Conservation (phyloP, 2,113 vertebrate genomes). For the Manacus vitellinus region DNA sequence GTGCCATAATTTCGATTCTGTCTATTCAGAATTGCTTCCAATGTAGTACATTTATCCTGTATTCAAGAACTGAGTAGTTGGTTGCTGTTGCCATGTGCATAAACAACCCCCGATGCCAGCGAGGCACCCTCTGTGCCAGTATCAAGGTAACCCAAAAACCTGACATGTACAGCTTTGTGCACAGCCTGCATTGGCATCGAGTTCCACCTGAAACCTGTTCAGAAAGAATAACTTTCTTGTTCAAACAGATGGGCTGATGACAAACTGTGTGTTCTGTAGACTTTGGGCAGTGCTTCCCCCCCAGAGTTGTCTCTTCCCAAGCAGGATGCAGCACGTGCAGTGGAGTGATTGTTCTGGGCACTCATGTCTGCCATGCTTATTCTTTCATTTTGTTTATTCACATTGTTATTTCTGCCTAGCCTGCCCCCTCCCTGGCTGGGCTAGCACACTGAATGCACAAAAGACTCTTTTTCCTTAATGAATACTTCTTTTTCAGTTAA, state of each 20-base stretch:
- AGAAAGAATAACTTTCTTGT: background rate
- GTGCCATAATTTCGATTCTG: background rate
- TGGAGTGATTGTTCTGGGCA: background rate
- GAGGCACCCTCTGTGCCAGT: background rate
- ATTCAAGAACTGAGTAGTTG: background rate
- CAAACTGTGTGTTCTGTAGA: background rate
- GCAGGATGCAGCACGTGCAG: background rate
- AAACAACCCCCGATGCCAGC: background rate
- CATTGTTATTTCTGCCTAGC: background rate
- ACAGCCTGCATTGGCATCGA: accelerated
- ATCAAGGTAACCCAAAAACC: background rate
- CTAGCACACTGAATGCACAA: background rate
- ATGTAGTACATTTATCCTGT: background rate
- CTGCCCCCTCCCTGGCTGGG: background rate
- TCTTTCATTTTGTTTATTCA: background rate
- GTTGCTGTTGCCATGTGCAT: background rate
- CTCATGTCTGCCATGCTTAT: background rate
- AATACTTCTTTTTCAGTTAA: background rate
- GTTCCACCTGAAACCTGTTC: background rate
- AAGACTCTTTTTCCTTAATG: background rate
- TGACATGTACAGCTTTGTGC: background rate
- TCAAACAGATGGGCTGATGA: background rate
- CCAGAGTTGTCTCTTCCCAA: background rate
- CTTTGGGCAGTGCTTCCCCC: background rate
- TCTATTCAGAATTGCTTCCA: background rate